Conservation (phyloP, 2,797 vertebrate genomes). For the Neosilurus hyrtlii region DNA sequence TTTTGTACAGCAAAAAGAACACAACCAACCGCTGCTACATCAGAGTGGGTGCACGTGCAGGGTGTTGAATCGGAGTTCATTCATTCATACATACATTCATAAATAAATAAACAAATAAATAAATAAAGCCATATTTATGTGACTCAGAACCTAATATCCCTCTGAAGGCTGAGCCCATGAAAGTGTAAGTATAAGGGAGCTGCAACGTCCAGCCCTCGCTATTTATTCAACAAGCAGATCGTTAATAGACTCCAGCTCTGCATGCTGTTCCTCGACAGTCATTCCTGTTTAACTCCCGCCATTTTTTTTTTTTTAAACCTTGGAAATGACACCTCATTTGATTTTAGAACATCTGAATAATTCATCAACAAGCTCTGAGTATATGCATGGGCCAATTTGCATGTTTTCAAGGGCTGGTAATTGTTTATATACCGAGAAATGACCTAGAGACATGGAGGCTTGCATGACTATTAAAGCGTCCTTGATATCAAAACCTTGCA, state of each 20-base stretch:
- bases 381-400: constrained; percentile 11
- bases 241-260: not conserved
- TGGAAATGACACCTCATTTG: not conserved
- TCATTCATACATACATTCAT: no score
- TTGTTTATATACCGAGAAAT: constrained; percentile 2
- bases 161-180: not conserved
- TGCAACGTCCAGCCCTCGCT: not conserved
- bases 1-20: not conserved
- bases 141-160: not conserved
- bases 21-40: not conserved
- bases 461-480: not conserved
- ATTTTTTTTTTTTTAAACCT: not conserved
- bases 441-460: not conserved
- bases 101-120: not conserved
- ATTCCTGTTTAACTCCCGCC: not conserved
- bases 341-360: constrained; percentile 1
- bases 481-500: not conserved
- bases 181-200: not conserved
- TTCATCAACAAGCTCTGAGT: not conserved
- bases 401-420: constrained; percentile 26
- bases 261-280: constrained; percentile 16
- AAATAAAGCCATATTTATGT: not conserved
- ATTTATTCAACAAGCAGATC: not conserved
- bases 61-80: not conserved
- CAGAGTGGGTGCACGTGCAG: not conserved